Evolutionary conservation across 2,888 invertebrate genomes (phyloP), one percentile per base, ranked within the genome.

Genomic region (Halictus quadricinctus): DNA sequence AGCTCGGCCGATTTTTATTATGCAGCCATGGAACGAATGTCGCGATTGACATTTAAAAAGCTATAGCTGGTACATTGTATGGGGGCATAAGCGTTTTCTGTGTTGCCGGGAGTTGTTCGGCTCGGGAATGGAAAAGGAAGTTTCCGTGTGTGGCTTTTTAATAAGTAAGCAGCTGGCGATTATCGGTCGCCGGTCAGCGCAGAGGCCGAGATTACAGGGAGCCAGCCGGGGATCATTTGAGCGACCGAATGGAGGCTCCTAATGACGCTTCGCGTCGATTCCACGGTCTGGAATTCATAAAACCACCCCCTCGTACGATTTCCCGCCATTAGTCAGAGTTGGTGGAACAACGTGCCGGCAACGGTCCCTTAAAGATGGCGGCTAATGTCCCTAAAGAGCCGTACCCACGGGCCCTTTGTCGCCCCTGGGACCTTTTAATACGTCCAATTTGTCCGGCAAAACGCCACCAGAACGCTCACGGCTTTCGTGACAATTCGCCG

Each of bases 391-490:
- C 75, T 64, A 66, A 81, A 76, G 75, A 58, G 36, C 58, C 75
- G 46, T 81, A 73, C 76, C 74, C 77, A 13, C 76, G 74, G 70
- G 79, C 66, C 79, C 83, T 87, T 80, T 85, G 83, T 85, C 73
- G 72, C 69, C 76, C 64, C 70, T 50, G 72, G 58, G 79, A 78
- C 80, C 48, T 60, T 58, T 86, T 72, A 72, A 78, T 69, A 72
- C 69, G 82, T 48, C 75, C 81, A 81, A 87, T 85, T 89, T 85
- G 78, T 84, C 83, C 76, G 18, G 43, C 58, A 58, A 69, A 76
- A 75, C 43, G 75, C 41, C 36, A 69, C 43, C 69, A 43, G 69
- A 1, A 69, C 69, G 43, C 21, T 43, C 36, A 43, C 69, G 8
- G 5, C n/a, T 43, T 69, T 69, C 69, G 43, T 41, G 69, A 69